Percentiles rank a stretch among this genome's conserved stretches.
Conservation (phyloP, 2,113 vertebrate species). For the Falco punctatus region DNA sequence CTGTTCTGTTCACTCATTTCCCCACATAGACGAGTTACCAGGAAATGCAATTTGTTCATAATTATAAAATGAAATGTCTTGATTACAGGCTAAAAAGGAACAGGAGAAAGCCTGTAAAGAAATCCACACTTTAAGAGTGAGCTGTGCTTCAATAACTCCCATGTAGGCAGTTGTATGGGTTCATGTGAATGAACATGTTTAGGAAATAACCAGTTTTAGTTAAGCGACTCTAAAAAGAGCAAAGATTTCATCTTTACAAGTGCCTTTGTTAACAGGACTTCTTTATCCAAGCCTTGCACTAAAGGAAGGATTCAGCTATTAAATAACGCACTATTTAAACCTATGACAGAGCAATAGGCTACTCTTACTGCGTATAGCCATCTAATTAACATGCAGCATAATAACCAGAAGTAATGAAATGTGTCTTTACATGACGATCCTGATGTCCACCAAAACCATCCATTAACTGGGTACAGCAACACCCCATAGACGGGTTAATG, state of each 20-base stretch:
- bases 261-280: neutral
- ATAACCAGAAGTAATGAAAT: neutral
- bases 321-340: neutral
- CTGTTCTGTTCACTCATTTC: neutral
- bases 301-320: neutral
- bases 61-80: neutral
- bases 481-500: neutral
- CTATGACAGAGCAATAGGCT: neutral
- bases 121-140: neutral
- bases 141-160: rapidly evolving
- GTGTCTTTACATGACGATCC: neutral
- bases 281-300: neutral
- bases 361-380: neutral
- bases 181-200: rapidly evolving
- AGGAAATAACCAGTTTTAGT: neutral
- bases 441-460: neutral
- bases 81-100: neutral
- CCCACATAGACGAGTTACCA: neutral
- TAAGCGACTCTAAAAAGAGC: neutral
- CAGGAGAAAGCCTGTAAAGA: neutral
- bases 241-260: neutral
- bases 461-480: neutral
- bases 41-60: neutral
- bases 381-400: neutral
- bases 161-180: rapidly evolving